Percentiles rank a stretch among this genome's conserved stretches.
phyloP scores from a whole-genome alignment of 2,797 vertebrate genomes.

The Smutsia gigantea region DNA sequence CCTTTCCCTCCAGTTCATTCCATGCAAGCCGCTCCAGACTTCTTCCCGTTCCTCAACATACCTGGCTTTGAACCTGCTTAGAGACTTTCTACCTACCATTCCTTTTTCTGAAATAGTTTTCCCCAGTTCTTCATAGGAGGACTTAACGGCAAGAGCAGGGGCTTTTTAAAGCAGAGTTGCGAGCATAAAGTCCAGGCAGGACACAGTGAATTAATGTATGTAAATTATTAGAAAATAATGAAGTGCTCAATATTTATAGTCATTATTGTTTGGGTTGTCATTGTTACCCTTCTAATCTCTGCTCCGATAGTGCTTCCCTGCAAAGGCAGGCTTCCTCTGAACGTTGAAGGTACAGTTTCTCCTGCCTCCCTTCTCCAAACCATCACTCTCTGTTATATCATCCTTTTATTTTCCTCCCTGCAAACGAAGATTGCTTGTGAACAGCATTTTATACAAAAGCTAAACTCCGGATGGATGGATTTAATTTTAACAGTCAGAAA shows the following conservation, averaged over 20 bases:
- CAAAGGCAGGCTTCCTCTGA: not conserved
- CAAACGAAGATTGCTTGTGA: not conserved
- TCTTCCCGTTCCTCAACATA: not conserved
- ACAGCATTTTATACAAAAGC: not conserved
- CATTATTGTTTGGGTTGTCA: not conserved
- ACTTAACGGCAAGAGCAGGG: not conserved
- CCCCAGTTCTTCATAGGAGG: not conserved
- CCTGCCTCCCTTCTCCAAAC: not conserved
- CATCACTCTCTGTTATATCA: not conserved
- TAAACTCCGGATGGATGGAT: not conserved
- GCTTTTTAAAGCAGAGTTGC: not conserved
- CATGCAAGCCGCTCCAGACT: not conserved
- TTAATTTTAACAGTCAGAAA: conserved; percentile 14
- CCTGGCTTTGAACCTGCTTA: not conserved
- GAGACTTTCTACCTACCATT: not conserved
- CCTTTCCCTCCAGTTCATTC: not conserved
- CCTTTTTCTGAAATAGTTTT: not conserved
- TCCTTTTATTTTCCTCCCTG: not conserved
- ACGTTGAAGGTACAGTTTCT: not conserved
- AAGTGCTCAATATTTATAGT: not conserved
- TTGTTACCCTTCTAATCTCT: not conserved
- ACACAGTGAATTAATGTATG: not conserved
- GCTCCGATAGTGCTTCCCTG: not conserved
- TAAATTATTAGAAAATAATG: not conserved
- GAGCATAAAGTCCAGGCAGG: not conserved